Evolutionary conservation across 2,888 invertebrate species (phyloP), one percentile per base, ranked within the genome.

Genomic region (Pycnomerus fuliginosus): DNA sequence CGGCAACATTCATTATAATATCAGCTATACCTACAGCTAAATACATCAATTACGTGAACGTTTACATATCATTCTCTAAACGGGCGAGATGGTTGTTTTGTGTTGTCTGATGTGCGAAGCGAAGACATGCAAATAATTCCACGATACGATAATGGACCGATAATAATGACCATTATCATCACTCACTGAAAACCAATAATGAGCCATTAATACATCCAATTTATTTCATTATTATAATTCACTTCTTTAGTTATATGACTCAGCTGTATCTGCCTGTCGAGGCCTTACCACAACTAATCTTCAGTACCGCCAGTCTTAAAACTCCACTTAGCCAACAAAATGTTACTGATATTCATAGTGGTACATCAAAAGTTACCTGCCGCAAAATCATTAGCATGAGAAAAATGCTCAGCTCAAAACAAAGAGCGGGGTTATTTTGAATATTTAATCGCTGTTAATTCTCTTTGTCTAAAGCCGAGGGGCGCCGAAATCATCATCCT

Each of bases 181-280:
- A 62, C 67, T 67, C 68, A 67, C 61, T 60, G 67, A 68, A 70
- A 70, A 67, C 69, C 69, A 70, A 70, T 70, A 70, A 70, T 62
- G 67, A 67, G 61, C 65, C 69, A 69, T 72, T 72, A 72, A 70
- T 70, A 65, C 60, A 61, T 60, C 62, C 70, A 72, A 72, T 71
- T 72, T 71, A 70, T 69, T 71, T 68, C 70, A 71, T 71, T 72
- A 70, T 70, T 66, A 68, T 72, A 70, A 70, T 70, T 70, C 70
- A 68, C 66, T 66, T 63, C 61, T 64, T 56, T 31, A 50, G 58
- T 48, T 55, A 56, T 60, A 66, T 70, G 70, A 70, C 62, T 69
- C 69, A 68, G 68, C 68, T 55, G 45, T 44, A 53, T 55, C 46
- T 45, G 42, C 31, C 33, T 20, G 12, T 30, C 24, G 24, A 27